Conservation (phyloP, 2,797 vertebrate genomes). For the Eremophila alpestris region DNA sequence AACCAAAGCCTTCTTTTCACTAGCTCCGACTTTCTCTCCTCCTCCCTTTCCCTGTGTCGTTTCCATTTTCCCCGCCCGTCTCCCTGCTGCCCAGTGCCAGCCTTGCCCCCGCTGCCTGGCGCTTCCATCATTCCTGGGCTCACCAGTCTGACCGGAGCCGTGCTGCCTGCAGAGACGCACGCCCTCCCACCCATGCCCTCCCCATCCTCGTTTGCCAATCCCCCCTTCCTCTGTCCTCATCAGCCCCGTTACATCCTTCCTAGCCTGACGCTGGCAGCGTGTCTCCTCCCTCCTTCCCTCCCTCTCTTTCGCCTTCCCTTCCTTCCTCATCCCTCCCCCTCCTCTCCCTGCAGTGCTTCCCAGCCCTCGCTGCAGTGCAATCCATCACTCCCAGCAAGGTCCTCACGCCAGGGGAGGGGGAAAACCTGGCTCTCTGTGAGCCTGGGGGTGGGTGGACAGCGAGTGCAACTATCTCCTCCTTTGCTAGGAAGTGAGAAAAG, state of each 20-base stretch:
- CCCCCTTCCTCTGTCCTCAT: background rate
- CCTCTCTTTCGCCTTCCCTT: background rate
- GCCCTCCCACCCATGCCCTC: background rate
- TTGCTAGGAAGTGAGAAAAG: background rate
- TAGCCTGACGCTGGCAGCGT: slow-evolving; percentile 18
- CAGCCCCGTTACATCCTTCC: slow-evolving; percentile 6
- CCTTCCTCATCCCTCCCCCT: slow-evolving; percentile 9
- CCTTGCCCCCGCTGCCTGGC: background rate
- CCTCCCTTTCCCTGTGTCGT: background rate
- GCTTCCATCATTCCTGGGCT: background rate
- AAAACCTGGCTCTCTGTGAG: background rate
- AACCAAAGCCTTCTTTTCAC: background rate
- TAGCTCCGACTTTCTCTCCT: background rate
- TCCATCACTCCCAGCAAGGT: slow-evolving; percentile 67
- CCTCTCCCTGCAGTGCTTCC: slow-evolving; percentile 46
- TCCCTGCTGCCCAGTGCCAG: background rate
- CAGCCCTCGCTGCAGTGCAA: slow-evolving; percentile 68
- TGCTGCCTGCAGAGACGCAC: background rate
- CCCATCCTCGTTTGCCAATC: background rate
- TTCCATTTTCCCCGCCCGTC: background rate
- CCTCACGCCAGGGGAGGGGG: slow-evolving; percentile 9
- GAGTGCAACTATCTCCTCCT: background rate
- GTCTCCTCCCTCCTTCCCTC: slow-evolving; percentile 8
- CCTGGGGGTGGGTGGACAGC: background rate
- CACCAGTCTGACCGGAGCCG: background rate